These are phyloP conservation scores for Melanerpes formicivorus DNA, from an alignment of 2,113 vertebrate species.

Conservation along the genomic window DNA sequence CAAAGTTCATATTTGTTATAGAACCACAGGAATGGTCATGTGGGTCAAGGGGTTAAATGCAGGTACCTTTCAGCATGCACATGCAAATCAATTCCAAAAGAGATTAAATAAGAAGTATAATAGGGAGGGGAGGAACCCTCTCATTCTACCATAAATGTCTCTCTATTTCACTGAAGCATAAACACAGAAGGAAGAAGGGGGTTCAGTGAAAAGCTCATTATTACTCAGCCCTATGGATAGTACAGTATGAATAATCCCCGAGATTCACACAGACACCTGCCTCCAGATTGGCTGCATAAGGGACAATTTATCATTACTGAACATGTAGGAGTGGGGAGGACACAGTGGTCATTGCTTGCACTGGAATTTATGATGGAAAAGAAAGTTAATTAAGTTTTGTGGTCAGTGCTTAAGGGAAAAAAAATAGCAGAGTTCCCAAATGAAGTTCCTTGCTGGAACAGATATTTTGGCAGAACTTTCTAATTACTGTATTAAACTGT, in stretches of 20 bases:
- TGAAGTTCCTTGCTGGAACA: slow-evolving; percentile 57
- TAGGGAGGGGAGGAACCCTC: slow-evolving; percentile 51
- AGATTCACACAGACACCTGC: slow-evolving; percentile 72
- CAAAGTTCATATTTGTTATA: not conserved
- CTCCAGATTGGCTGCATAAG: slow-evolving; percentile 43
- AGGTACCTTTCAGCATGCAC: not conserved
- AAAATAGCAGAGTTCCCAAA: slow-evolving; percentile 63
- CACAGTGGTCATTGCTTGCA: slow-evolving; percentile 61
- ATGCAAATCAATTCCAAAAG: slow-evolving; percentile 54
- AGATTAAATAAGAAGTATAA: slow-evolving; percentile 59
- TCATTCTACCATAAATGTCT: slow-evolving; percentile 59
- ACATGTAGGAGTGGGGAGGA: slow-evolving; percentile 65
- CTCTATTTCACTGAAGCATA: slow-evolving; percentile 55
- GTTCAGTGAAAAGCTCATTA: slow-evolving; percentile 42
- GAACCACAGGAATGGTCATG: not conserved
- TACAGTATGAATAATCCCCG: slow-evolving; percentile 57
- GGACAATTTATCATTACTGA: slow-evolving; percentile 75
- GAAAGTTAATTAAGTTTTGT: slow-evolving; percentile 79
- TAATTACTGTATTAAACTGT: slow-evolving; percentile 67
- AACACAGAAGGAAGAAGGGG: slow-evolving; percentile 48
- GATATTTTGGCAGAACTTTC: slow-evolving; percentile 67
- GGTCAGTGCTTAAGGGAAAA: slow-evolving; percentile 71
- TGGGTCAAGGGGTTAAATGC: slow-evolving; percentile 1
- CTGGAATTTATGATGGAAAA: slow-evolving; percentile 76
- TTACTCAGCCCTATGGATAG: slow-evolving; percentile 56